phyloP scores from a whole-genome alignment of 2,113 vertebrate genomes.

The human region GRCh38 chrX:10942501-10943000 shows the following conservation, averaged over 20 bases:
- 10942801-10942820: background rate
- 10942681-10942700: conserved; percentile 30
- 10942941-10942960: background rate
- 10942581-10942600: background rate
- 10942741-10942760: background rate
- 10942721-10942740: background rate
- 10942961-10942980: conserved; percentile 27
- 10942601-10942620: background rate
- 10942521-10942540: background rate
- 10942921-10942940: conserved; percentile 40
- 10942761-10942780: conserved; percentile 6
- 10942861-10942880: background rate
- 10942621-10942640: background rate
- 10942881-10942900: background rate
- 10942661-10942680: conserved; percentile 17
- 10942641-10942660: background rate
- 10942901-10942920: background rate
- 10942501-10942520: background rate
- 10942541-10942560: background rate
- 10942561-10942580: background rate
- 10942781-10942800: background rate
- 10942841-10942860: background rate
- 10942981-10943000: conserved; percentile 48
- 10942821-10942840: background rate
- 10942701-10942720: background rate